Evolutionary conservation across 2,888 invertebrate genomes (phyloP).

Genomic region (Brenthis daphne): DNA sequence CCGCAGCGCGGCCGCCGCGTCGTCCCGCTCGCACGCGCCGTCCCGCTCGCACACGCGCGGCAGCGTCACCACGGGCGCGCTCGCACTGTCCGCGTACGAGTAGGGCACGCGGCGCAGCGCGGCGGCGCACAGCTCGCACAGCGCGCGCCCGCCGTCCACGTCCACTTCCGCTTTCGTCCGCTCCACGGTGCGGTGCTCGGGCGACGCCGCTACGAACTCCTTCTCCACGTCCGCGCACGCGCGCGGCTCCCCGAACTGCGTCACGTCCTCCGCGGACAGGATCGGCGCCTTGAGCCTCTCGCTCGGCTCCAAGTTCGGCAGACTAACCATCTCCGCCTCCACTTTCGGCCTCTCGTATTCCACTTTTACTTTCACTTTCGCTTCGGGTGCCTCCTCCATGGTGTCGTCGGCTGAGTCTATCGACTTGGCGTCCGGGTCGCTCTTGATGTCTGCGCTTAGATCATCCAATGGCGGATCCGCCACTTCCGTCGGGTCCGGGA

Average conservation of each 20-base stretch:
- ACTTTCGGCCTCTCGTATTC: slow-evolving; percentile 33
- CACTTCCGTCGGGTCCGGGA: slow-evolving; percentile 46
- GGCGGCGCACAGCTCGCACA: slow-evolving; percentile 52
- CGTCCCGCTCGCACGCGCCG: slow-evolving; percentile 36
- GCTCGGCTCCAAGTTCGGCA: slow-evolving; percentile 56
- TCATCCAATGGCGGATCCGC: slow-evolving; percentile 22
- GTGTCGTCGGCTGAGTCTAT: slow-evolving; percentile 17
- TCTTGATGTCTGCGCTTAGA: slow-evolving; percentile 29
- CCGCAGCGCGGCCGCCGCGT: slow-evolving; percentile 42
- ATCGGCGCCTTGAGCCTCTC: slow-evolving; percentile 67
- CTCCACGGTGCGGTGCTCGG: slow-evolving; percentile 70
- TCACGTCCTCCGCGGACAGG: slow-evolving; percentile 55
- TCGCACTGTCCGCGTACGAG: slow-evolving; percentile 51
- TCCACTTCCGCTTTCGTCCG: slow-evolving; percentile 65
- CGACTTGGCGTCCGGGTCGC: slow-evolving; percentile 42
- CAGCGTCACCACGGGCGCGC: slow-evolving; percentile 53
- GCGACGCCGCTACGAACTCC: slow-evolving; percentile 51
- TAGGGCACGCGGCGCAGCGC: slow-evolving; percentile 52
- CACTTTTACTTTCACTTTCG: slow-evolving; percentile 37
- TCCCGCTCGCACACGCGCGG: slow-evolving; percentile 36
- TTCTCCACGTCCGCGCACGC: slow-evolving; percentile 36
- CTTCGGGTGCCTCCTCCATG: slow-evolving; percentile 30
- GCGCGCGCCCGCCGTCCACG: slow-evolving; percentile 46
- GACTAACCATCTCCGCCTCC: slow-evolving; percentile 48
- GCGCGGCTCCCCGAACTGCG: slow-evolving; percentile 44